Evolutionary conservation across 2,888 invertebrate species (phyloP).

Genomic region (Apotomis capreana): DNA sequence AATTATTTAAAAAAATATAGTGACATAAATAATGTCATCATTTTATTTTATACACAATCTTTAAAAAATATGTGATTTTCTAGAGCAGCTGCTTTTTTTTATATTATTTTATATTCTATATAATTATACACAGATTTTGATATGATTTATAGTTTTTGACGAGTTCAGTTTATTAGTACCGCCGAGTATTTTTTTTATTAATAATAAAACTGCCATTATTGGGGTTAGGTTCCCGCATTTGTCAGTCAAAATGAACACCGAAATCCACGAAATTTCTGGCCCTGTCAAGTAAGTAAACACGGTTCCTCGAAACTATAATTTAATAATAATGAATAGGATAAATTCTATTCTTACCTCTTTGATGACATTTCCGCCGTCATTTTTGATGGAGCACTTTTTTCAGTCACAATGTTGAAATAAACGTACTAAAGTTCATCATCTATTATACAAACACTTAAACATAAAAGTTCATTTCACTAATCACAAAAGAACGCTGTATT

Average conservation of each 20-base stretch:
- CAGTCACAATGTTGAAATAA: constrained; percentile 53
- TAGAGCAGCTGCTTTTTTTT: too few species aligned
- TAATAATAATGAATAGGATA: constrained; percentile 40
- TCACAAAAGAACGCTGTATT: constrained; percentile 43
- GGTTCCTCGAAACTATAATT: constrained; percentile 1
- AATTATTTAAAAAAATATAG: too few species aligned
- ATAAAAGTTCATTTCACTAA: constrained; percentile 48
- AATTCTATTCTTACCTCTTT: constrained; percentile 69
- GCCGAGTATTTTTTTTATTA: neutral
- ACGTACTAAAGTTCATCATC: constrained; percentile 63
- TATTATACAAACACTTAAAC: constrained; percentile 44
- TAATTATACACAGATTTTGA: neutral
- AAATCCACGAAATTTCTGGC: constrained; percentile 32
- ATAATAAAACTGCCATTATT: constrained; percentile 1
- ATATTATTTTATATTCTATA: neutral
- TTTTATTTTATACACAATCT: too few species aligned
- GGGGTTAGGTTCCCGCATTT: constrained; percentile 22
- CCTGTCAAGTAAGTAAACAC: constrained; percentile 29
- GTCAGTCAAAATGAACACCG: constrained; percentile 34
- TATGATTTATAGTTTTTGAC: neutral
- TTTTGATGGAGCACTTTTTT: constrained; percentile 59
- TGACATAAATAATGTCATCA: too few species aligned
- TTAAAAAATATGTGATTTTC: too few species aligned
- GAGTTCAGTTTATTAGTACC: constrained; percentile 4
- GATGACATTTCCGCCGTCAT: constrained; percentile 78